Percentiles rank a stretch among this genome's conserved stretches.
Evolutionary conservation across 2,797 vertebrate genomes (phyloP).

Genomic region (Lemur catta): DNA sequence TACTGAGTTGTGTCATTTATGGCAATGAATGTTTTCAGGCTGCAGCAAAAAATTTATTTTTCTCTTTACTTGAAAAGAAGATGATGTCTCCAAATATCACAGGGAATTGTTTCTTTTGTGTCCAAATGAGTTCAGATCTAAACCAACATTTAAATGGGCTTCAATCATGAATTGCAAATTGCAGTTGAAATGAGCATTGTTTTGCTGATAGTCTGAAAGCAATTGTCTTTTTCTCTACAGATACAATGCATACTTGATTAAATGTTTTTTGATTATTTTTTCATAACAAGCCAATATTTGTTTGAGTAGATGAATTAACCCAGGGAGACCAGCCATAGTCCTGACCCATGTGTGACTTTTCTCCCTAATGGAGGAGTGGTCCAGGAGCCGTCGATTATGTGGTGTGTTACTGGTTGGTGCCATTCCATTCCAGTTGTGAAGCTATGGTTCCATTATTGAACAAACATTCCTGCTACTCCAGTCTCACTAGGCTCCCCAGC

Average conservation of each 20-base stretch:
- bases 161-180: constrained; percentile 72
- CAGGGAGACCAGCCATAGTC: not conserved
- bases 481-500: not conserved
- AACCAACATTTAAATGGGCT: constrained; percentile 72
- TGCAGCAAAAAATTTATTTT: constrained; percentile 23
- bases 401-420: too few relatives aligned
- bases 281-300: constrained; percentile 2
- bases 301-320: constrained; percentile 35
- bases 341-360: not conserved
- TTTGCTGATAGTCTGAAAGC: constrained; percentile 59
- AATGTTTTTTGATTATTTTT: not conserved
- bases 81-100: constrained; percentile 69
- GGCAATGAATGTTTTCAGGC: constrained; percentile 40
- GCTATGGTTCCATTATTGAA: not conserved
- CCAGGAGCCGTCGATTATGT: not conserved
- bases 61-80: constrained; percentile 60
- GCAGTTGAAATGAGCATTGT: constrained; percentile 64
- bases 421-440: not conserved
- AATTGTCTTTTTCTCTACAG: constrained; percentile 58
- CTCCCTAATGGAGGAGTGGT: not conserved
- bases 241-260: constrained; percentile 30
- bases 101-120: constrained; percentile 71
- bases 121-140: constrained; percentile 63
- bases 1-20: not conserved
- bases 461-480: not conserved